Base-by-base conservation (phyloP, 2,113 vertebrate species). In the Nanger granti region DNA sequence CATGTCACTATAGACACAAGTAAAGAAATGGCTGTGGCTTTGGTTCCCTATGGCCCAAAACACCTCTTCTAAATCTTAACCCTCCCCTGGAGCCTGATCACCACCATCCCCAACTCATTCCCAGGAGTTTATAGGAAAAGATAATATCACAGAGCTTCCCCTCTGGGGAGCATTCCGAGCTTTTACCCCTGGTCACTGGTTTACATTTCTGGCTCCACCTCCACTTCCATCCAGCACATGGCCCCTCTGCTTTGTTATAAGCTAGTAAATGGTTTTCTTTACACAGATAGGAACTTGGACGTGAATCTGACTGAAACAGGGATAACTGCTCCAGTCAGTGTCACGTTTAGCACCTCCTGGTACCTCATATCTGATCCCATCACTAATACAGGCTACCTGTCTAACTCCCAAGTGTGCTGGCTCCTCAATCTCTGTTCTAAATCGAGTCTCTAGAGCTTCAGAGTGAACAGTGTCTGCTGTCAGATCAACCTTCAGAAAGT, bases 281-380 rank as follows among this genome's bases (percentile, higher is more conserved):
- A 44, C 37, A 73, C 37, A 64, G 7, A 20, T 14, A 14, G 0
- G 7, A 69, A 47, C 54, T 34, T 94, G 54, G 8, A 37, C 3
- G 2, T 6, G 8, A 47, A 29, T 14, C 13, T 26, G 18, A 28
- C 34, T 28, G 44, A 89, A 89, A 12, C 24, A 54, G 41, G 13
- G 20, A 14, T 34, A 3, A 12, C 0, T 0, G 5, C 47, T 57
- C 28, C 22, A 20, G 13, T n/a, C 15, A 15, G 10, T 3, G 0
- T 0, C 6, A 15, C 29, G 22, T 13, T 57, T 3, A 34, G 26
- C 22, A 1, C 13, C 44, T 8, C 0, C 28, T 22, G 64, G 13
- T 11, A 9, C 47, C n/a, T 54, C 41, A 14, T 8, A 12, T 41
- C 73, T 79, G 54, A 4, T 34, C 34, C 17, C 47, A 57, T 13